phyloP scores from a whole-genome alignment of 1,140 invertebrate species.

The Venturia canescens region DNA sequence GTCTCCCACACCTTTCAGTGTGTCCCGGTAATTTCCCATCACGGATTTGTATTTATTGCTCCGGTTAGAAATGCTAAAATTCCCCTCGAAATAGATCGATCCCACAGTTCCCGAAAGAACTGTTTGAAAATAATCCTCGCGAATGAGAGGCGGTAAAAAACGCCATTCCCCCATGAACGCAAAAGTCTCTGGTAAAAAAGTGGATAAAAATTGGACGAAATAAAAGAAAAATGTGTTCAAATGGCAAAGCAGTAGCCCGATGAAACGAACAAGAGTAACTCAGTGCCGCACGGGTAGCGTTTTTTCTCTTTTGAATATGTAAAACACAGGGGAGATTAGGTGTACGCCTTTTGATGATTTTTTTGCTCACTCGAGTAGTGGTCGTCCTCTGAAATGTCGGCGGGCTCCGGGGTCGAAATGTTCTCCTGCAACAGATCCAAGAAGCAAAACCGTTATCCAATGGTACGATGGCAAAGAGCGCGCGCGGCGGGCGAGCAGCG shows the following conservation, averaged over 20 bases:
- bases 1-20: no score
- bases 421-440: constrained; percentile 83
- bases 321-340: not conserved
- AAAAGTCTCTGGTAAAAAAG: no score
- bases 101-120: no score
- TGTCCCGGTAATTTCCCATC: no score
- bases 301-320: not conserved
- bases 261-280: not conserved
- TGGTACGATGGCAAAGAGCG: not conserved
- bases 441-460: constrained; percentile 47
- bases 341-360: constrained; percentile 25
- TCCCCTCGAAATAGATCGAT: no score
- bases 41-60: no score
- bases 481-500: constrained; percentile 2
- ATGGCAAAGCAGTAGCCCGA: not conserved
- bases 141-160: not conserved
- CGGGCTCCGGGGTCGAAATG: constrained; percentile 81
- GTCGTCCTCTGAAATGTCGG: constrained; percentile 83
- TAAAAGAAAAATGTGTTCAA: not conserved
- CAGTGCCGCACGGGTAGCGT: not conserved
- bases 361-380: constrained; percentile 82
- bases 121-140: no score
- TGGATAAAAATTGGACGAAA: no score
- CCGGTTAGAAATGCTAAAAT: no score
- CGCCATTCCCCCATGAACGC: not conserved